These are phyloP conservation scores for Alentia gelatinosa DNA, from an alignment of 2,888 invertebrate genomes.

Conservation along the genomic window DNA sequence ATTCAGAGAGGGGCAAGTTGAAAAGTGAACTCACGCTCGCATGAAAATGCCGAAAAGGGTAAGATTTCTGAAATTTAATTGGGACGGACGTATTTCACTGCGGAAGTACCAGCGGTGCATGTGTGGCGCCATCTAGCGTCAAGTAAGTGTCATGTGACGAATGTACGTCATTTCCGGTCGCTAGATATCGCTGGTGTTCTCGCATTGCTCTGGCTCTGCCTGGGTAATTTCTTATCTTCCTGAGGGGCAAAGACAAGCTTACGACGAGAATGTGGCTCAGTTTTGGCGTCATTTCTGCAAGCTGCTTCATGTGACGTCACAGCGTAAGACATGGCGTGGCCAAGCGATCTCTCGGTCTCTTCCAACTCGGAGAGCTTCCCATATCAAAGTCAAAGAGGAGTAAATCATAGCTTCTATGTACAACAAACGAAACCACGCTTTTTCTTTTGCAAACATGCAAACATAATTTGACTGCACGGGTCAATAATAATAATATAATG, in stretches of 20 bases:
- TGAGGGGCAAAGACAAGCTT: not conserved
- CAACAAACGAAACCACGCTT: constrained; percentile 36
- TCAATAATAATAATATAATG: not conserved
- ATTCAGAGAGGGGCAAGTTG: too few species aligned
- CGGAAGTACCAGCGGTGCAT: too few species aligned
- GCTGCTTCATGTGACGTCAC: not conserved
- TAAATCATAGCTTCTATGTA: not conserved
- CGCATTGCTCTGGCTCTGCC: too few species aligned
- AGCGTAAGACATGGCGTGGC: not conserved
- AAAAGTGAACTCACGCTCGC: too few species aligned
- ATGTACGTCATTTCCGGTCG: too few species aligned
- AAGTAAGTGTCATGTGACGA: too few species aligned
- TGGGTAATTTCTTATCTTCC: not conserved
- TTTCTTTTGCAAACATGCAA: constrained; percentile 5
- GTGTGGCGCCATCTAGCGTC: not conserved
- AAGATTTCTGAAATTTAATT: too few species aligned
- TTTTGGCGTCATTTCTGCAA: not conserved
- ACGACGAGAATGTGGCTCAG: not conserved
- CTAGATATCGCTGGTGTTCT: too few species aligned
- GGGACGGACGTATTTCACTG: constrained; percentile 29
- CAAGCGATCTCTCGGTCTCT: not conserved
- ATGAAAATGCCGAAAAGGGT: too few species aligned
- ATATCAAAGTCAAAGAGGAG: constrained; percentile 16
- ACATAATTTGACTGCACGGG: not conserved
- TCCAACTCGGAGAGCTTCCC: constrained; percentile 4